Evolutionary conservation across 2,797 vertebrate genomes (phyloP), one percentile per base, ranked within the genome.

Genomic region (Platalea minor): DNA sequence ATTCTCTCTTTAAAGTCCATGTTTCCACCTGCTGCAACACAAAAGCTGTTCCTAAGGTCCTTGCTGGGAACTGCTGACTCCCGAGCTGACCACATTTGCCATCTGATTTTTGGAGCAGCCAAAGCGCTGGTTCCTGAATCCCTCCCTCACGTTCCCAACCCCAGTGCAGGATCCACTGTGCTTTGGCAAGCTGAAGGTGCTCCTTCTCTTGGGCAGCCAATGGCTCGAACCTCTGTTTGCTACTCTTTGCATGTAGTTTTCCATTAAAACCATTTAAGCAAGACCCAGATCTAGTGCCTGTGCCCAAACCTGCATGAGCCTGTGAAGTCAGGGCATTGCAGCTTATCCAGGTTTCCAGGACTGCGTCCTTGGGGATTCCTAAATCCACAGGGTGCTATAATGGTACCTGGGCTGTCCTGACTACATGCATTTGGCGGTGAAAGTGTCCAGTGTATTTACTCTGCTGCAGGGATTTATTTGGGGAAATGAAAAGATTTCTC

Each of bases 71-170:
- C 10, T 26, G 68, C 39, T 5, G 50, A 26, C 43, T 13, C 72
- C 20, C 1, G 7, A 35, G 61, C 31, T 6, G 26, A 35, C 37
- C 37, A 6, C 35, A 4, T 59, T 33, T 33, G 25, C 51, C 26
- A 4, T 26, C 43, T 31, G 68, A 21, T 37, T 59, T 73, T 33
- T 51, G 60, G 45, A 56, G 33, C 51, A 37, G 37, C 37, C 7
- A 0, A 18, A 4, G 15, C 3, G 54, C 35, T 18, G 20, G 7
- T 35, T 26, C 56, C 70, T 2, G 20, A 37, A 31, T 41, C n/a
- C n/a, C 14, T 29, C 39, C 17, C 1, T 26, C 25, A 1, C 1
- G 1, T 16, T 61, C n/a, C 43, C 8, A 4, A 33, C 19, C 77
- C 51, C 17, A 21, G 76, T 3, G 5, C n/a, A 35, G 57, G 65